A percentile compares a stretch with the other conserved stretches of the same genome.
These are phyloP conservation scores for Parascotia fuliginaria DNA, from an alignment of 2,888 invertebrate species.

Conservation along the genomic window DNA sequence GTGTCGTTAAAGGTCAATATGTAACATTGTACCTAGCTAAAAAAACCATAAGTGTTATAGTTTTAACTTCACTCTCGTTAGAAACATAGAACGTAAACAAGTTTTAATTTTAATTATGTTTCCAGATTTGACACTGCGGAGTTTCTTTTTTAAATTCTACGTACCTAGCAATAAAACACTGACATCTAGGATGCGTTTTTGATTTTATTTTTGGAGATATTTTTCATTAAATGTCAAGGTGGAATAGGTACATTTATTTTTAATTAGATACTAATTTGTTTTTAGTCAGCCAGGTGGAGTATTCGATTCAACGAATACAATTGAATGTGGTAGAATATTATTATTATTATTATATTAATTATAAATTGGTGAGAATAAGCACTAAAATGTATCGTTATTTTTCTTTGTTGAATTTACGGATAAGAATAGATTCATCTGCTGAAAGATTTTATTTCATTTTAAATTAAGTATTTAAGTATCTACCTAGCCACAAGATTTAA, in stretches of 20 bases:
- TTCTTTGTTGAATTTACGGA: no score
- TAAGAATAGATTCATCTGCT: no score
- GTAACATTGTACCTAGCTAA: background rate
- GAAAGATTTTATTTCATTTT: no score
- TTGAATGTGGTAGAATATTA: no score
- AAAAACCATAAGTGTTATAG: conserved; percentile 4
- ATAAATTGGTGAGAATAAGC: no score
- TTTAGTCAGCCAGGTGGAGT: background rate
- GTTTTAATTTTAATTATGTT: background rate
- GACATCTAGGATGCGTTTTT: background rate
- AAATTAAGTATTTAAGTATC: no score
- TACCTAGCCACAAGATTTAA: no score
- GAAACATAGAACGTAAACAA: background rate
- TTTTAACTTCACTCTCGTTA: conserved; percentile 5
- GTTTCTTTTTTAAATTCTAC: background rate
- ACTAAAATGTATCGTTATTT: no score
- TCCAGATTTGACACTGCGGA: background rate
- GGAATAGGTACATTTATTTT: background rate
- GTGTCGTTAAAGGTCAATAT: conserved; percentile 26
- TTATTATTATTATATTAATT: no score
- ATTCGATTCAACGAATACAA: no score
- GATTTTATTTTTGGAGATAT: background rate
- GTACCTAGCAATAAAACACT: background rate
- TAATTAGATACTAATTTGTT: background rate
- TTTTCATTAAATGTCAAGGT: conserved; percentile 8